Percentiles rank a stretch among this genome's conserved stretches.
These are phyloP conservation scores for Automeris io DNA, from an alignment of 2,888 invertebrate species.

Conservation along the genomic window DNA sequence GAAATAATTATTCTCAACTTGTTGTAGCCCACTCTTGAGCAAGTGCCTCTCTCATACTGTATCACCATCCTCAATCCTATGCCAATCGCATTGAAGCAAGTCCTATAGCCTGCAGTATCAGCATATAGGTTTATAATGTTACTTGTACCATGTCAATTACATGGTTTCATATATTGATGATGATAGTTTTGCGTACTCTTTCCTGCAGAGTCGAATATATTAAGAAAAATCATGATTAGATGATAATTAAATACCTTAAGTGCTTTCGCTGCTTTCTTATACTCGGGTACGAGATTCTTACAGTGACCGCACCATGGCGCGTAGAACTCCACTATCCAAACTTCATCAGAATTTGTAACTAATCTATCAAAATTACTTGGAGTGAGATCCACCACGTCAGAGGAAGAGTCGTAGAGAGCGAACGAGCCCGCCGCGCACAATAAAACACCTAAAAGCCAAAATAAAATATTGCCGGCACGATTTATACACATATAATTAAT, in stretches of 20 bases:
- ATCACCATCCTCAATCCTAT: no score
- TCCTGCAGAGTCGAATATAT: no score
- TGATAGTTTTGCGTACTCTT: no score
- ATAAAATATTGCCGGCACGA: slow-evolving; percentile 29
- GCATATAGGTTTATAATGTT: no score
- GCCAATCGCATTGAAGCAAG: no score
- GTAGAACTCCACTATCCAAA: slow-evolving; percentile 98
- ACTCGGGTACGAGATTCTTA: slow-evolving; percentile 93
- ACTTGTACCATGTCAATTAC: no score
- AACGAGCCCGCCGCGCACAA: slow-evolving; percentile 46
- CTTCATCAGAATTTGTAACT: slow-evolving; percentile 88
- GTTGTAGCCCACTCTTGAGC: no score
- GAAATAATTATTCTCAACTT: no score
- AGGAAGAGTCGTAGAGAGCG: slow-evolving; percentile 80
- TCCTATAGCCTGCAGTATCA: no score
- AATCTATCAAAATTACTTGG: slow-evolving; percentile 90
- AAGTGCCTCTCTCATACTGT: no score
- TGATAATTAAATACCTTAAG: slow-evolving; percentile 80
- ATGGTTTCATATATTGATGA: no score
- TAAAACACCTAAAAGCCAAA: slow-evolving; percentile 52
- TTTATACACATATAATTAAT: slow-evolving; percentile 10
- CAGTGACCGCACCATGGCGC: slow-evolving; percentile 98
- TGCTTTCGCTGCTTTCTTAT: slow-evolving; percentile 94
- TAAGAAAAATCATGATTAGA: no score
- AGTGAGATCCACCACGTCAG: slow-evolving; percentile 91